A percentile compares a stretch with the other conserved stretches of the same genome.
These are phyloP conservation scores for Ophion ellenae DNA, from an alignment of 2,888 invertebrate species.

Conservation along the genomic window DNA sequence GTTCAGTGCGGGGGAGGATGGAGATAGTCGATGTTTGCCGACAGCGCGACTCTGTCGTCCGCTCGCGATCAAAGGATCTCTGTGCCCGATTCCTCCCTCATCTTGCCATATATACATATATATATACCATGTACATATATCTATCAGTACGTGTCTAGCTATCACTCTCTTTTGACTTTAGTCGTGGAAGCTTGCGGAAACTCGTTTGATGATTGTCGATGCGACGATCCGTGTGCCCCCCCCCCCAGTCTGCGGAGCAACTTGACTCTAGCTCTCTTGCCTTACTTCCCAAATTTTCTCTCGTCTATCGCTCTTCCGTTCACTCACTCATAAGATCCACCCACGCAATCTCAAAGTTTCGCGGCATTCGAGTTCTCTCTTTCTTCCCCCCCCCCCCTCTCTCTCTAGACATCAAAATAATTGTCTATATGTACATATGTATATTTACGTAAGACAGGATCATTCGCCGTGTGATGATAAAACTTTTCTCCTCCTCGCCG, in stretches of 20 bases:
- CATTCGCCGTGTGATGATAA: slow-evolving; percentile 29
- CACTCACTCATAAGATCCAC: slow-evolving; percentile 45
- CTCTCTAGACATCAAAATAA: slow-evolving; percentile 31
- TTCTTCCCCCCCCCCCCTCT: background rate
- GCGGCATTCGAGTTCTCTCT: slow-evolving; percentile 7
- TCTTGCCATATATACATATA: slow-evolving; percentile 20
- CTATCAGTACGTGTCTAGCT: slow-evolving; percentile 1
- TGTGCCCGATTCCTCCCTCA: slow-evolving; percentile 67
- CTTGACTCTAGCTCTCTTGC: slow-evolving; percentile 44
- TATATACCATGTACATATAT: background rate
- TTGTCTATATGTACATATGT: slow-evolving; percentile 29
- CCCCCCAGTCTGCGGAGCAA: slow-evolving; percentile 27
- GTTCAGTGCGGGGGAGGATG: slow-evolving; percentile 68
- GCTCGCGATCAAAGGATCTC: slow-evolving; percentile 82
- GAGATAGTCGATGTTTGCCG: slow-evolving; percentile 81
- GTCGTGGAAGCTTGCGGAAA: slow-evolving; percentile 58
- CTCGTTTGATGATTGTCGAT: slow-evolving; percentile 66
- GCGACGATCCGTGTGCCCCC: slow-evolving; percentile 57
- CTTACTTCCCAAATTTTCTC: slow-evolving; percentile 57
- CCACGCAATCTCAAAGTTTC: slow-evolving; percentile 50
- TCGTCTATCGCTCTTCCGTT: slow-evolving; percentile 41
- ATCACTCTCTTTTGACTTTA: slow-evolving; percentile 62
- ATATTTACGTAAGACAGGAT: slow-evolving; percentile 13
- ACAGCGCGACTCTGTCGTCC: slow-evolving; percentile 79
- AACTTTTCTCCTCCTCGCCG: slow-evolving; percentile 41